phyloP scores from a whole-genome alignment of 1,140 invertebrate genomes.

The Ctenoplectra terminalis region DNA sequence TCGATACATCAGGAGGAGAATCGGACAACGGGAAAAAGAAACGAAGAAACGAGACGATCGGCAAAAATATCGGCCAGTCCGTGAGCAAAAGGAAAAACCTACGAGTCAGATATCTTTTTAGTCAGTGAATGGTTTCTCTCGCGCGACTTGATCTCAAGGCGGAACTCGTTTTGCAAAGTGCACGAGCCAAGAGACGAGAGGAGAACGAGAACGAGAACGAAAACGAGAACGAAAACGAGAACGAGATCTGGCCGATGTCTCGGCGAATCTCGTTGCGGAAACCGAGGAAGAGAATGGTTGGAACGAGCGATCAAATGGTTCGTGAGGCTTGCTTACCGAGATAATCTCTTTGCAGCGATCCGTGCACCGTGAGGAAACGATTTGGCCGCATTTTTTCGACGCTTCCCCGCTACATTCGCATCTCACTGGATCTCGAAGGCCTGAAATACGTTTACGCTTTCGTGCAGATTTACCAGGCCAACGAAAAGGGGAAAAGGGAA shows the following conservation, averaged over 20 bases:
- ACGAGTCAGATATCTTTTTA: slow-evolving; percentile 43
- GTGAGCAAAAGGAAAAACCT: slow-evolving; percentile 39
- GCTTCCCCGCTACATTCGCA: slow-evolving; percentile 27
- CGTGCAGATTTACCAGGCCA: slow-evolving; percentile 41
- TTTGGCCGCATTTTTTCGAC: slow-evolving; percentile 52
- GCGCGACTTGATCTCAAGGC: slow-evolving; percentile 36
- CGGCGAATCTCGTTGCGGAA: slow-evolving; percentile 21
- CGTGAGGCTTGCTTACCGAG: slow-evolving; percentile 63
- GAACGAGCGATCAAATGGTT: slow-evolving; percentile 68
- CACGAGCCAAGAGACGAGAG: slow-evolving; percentile 2
- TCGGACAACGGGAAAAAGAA: background rate
- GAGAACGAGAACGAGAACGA: background rate
- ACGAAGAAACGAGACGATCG: slow-evolving; percentile 38
- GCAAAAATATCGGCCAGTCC: slow-evolving; percentile 16
- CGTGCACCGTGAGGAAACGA: slow-evolving; percentile 55
- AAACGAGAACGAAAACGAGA: background rate
- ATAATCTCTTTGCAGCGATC: slow-evolving; percentile 68
- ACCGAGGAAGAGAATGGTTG: slow-evolving; percentile 46
- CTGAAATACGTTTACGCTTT: slow-evolving; percentile 55
- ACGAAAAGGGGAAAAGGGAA: background rate
- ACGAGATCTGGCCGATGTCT: slow-evolving; percentile 51
- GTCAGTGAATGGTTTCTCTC: slow-evolving; percentile 48
- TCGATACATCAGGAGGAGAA: background rate
- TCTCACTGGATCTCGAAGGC: slow-evolving; percentile 34
- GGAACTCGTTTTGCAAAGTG: slow-evolving; percentile 66